These are phyloP conservation scores for Antheraea mylitta DNA, from an alignment of 1,140 invertebrate species.

Conservation along the genomic window DNA sequence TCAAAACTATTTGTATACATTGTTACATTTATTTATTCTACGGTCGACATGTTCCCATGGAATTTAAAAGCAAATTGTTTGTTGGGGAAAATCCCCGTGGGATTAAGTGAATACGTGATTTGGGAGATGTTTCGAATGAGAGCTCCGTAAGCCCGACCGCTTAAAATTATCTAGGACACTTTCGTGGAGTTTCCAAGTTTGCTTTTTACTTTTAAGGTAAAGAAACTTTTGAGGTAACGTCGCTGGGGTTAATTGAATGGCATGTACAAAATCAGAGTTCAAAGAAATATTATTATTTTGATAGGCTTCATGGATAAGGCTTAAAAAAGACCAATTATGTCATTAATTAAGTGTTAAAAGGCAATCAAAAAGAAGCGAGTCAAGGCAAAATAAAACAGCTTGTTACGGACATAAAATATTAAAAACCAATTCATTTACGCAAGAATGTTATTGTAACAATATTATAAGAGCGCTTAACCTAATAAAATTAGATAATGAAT, in stretches of 20 bases:
- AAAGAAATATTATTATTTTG: background rate
- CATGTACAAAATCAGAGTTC: background rate
- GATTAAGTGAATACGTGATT: constrained; percentile 27
- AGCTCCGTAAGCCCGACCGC: constrained; percentile 17
- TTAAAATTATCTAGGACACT: constrained; percentile 27
- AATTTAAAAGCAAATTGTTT: constrained; percentile 21
- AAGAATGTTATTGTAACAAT: too few relatives aligned
- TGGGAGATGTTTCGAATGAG: constrained; percentile 21
- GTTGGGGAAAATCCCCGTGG: constrained; percentile 16
- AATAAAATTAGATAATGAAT: too few relatives aligned
- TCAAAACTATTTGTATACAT: background rate
- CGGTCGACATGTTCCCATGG: constrained; percentile 17
- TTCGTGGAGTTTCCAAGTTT: constrained; percentile 14
- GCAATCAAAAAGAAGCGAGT: too few relatives aligned
- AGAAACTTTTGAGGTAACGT: constrained; percentile 2
- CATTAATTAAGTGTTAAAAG: too few relatives aligned
- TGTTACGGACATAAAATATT: too few relatives aligned
- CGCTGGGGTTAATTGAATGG: background rate
- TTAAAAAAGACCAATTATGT: background rate
- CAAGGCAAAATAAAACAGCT: too few relatives aligned
- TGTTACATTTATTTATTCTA: constrained; percentile 1
- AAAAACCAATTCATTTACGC: too few relatives aligned
- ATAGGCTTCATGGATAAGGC: background rate
- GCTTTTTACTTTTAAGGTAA: constrained; percentile 5
- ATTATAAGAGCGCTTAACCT: too few relatives aligned